Evolutionary conservation across 1,140 invertebrate genomes (phyloP).

Genomic region (Zaprionus taronus): DNA sequence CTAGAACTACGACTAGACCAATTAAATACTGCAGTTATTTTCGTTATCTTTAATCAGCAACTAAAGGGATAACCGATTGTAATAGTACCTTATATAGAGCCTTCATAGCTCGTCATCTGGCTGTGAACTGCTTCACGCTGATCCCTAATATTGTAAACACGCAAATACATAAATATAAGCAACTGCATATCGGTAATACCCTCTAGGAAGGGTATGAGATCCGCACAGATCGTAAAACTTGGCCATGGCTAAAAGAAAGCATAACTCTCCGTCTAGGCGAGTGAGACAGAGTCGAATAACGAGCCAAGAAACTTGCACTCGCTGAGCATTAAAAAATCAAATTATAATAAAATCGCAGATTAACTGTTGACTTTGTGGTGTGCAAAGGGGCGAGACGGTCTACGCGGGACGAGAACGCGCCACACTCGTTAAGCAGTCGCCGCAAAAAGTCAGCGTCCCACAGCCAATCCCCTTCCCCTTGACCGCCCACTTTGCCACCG

Average conservation of each 20-base stretch:
- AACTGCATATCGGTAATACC: not conserved
- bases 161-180: not conserved
- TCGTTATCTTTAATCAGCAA: not conserved
- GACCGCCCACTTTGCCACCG: not conserved
- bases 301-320: constrained; percentile 77
- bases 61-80: not conserved
- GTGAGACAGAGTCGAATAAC: constrained; percentile 39
- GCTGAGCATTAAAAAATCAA: constrained; percentile 84
- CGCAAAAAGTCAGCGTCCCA: constrained; percentile 10
- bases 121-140: not conserved
- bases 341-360: constrained; percentile 84
- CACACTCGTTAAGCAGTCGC: constrained; percentile 71
- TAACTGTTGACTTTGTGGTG: constrained; percentile 72
- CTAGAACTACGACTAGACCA: too few relatives aligned
- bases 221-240: constrained; percentile 67
- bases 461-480: not conserved
- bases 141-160: not conserved
- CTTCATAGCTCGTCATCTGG: not conserved
- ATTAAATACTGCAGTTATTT: too few relatives aligned
- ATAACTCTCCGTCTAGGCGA: constrained; percentile 66
- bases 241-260: constrained; percentile 76
- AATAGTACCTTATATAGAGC: not conserved
- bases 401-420: not conserved
- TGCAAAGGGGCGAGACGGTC: not conserved
- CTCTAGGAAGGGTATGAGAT: not conserved